phyloP scores from a whole-genome alignment of 2,888 invertebrate genomes.

The Abscondita cerata region DNA sequence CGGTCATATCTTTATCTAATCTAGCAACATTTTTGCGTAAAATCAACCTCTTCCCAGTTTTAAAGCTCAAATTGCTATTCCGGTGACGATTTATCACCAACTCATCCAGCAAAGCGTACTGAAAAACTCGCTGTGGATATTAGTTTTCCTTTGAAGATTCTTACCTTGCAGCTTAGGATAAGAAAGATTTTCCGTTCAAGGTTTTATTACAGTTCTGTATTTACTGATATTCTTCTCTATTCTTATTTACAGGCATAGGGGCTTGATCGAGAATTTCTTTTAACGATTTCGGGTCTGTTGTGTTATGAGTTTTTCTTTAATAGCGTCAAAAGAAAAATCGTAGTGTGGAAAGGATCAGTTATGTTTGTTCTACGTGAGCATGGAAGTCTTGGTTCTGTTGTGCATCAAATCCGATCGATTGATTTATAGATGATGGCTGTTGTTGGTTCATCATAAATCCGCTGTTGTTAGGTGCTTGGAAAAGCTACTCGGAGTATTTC shows the following conservation, averaged over 20 bases:
- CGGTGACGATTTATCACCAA: neutral
- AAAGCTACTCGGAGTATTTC: slow-evolving; percentile 42
- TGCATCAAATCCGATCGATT: slow-evolving; percentile 10
- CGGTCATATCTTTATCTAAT: slow-evolving; percentile 15
- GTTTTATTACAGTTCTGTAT: slow-evolving; percentile 11
- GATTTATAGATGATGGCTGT: slow-evolving; percentile 15
- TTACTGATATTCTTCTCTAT: slow-evolving; percentile 16
- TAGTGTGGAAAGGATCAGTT: slow-evolving; percentile 24
- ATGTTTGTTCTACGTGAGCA: slow-evolving; percentile 18
- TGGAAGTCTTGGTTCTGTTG: slow-evolving; percentile 22
- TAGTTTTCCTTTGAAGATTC: neutral
- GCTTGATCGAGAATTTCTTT: slow-evolving; percentile 22
- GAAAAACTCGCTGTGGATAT: too few species aligned
- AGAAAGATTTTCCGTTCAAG: neutral
- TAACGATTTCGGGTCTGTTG: slow-evolving; percentile 20
- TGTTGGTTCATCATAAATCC: slow-evolving; percentile 29
- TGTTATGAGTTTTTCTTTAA: slow-evolving; percentile 8
- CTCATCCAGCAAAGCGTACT: slow-evolving; percentile 16
- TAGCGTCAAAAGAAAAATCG: slow-evolving; percentile 5
- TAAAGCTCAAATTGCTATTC: neutral
- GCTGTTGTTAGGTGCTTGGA: slow-evolving; percentile 12
- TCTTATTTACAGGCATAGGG: slow-evolving; percentile 12
- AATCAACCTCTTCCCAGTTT: slow-evolving; percentile 8
- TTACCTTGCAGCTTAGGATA: neutral
- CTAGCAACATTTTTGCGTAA: slow-evolving; percentile 10